Base-by-base conservation (phyloP, 2,888 invertebrate species). In the Halocaridina rubra region DNA sequence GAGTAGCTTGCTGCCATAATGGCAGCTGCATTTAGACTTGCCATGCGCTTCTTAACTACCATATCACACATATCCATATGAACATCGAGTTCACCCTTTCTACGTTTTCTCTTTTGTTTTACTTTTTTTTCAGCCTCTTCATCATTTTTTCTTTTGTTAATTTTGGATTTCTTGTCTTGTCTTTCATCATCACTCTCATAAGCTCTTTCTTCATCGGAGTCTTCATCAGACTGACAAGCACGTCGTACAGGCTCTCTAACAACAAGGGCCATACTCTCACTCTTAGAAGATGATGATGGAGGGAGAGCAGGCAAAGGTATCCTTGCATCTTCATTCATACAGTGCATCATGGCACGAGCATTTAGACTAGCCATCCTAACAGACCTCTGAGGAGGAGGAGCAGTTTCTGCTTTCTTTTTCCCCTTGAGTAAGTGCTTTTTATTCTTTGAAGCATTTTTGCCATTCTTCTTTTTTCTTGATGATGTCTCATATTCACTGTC, bases 11-110 rank as follows among this genome's bases (percentile, higher is more conserved):
- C 97, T 24, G 88, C 81, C 88, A 97, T 92, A 89, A 97, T 97
- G 24, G 97, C 97, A 46, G 95, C 95, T 16, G 97, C 97, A 91
- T 97, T 97, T 33, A 97, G 92, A 90, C 96, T 96, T 24, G 97
- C 97, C 96, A 97, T 96, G 33, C 97, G 93, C 90, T 97, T 97
- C 89, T 95, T 93, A 19, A 96, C 96, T 5, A 96, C 94, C 94
- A 96, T 96, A 89, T 96, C 96, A 89, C 95, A 95, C 72, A 96
- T 92, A 90, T 96, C 96, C 95, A 95, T 95, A 30, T 94, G 93
- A 59, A 94, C 91, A 90, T 94, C 94, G 80, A 88, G 53, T 71
- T 92, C 93, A 88, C 93, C 85, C 33, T 80, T 78, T 7, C 86
- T 92, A n/a, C 72, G 80, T 84, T 84, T 88, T n/a, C 84, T 79